Percentiles rank a stretch among this genome's conserved stretches.
These are phyloP conservation scores for Saccopteryx leptura DNA, from an alignment of 2,113 vertebrate genomes.

Conservation along the genomic window DNA sequence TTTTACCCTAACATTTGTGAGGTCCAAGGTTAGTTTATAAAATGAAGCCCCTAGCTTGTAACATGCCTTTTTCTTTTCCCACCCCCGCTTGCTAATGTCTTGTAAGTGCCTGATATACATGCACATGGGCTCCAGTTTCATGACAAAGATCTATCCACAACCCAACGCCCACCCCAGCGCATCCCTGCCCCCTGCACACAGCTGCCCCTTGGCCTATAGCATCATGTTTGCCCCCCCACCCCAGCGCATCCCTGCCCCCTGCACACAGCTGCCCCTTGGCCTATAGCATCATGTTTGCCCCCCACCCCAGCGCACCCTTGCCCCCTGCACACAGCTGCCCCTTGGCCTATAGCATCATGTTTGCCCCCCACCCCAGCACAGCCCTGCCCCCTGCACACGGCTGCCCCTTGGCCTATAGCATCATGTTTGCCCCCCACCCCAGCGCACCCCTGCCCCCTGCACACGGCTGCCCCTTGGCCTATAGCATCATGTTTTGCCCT, in stretches of 20 bases:
- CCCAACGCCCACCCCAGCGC: background rate
- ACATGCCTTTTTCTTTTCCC: background rate
- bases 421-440: no score
- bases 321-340: background rate
- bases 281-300: no score
- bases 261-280: background rate
- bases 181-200: background rate
- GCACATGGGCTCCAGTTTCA: background rate
- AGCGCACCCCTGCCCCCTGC: no score
- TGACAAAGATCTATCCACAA: background rate
- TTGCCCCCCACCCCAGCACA: background rate
- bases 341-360: no score
- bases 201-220: background rate
- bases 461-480: no score
- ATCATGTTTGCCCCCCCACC: background rate
- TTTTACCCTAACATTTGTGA: background rate
- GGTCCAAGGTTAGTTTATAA: background rate
- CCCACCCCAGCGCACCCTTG: background rate
- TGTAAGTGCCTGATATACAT: background rate
- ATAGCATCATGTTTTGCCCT: background rate
- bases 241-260: background rate
- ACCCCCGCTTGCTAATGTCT: background rate
- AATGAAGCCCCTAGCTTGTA: background rate
- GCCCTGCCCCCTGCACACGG: background rate
- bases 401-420: no score